Conservation (phyloP, 2,797 vertebrate species). For the Novumbra hubbsi region DNA sequence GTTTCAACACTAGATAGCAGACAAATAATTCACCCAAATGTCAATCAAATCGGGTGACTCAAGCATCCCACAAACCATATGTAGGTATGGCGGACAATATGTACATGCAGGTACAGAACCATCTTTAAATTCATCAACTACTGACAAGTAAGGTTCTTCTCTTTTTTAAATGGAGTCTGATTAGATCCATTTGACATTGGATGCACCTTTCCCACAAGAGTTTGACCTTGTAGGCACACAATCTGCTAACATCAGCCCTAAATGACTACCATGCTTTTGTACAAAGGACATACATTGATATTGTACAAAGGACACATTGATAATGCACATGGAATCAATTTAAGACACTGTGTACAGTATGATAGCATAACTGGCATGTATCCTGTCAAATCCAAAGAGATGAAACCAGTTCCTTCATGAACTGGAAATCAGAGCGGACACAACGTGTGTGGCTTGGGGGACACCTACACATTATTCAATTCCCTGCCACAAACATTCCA, state of each 20-base stretch:
- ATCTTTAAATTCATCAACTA: not conserved
- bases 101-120: too few species aligned
- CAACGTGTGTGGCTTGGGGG: slow-evolving; percentile 23
- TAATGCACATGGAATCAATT: not conserved
- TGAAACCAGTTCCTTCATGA: not conserved
- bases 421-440: slow-evolving; percentile 3
- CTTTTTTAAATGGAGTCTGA: not conserved
- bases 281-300: too few species aligned
- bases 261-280: not conserved
- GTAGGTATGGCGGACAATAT: too few species aligned
- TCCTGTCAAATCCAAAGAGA: not conserved
- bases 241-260: not conserved
- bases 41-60: too few species aligned
- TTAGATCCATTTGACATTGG: not conserved
- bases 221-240: not conserved
- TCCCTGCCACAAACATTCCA: slow-evolving; percentile 31
- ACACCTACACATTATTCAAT: slow-evolving; percentile 55
- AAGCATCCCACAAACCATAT: too few species aligned
- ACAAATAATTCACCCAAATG: too few species aligned
- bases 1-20: too few species aligned
- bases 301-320: not conserved
- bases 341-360: not conserved
- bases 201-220: not conserved
- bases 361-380: not conserved
- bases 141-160: not conserved